Evolutionary conservation across 2,797 vertebrate species (phyloP), one percentile per base, ranked within the genome.

Genomic region (Syndactyla subalaris): DNA sequence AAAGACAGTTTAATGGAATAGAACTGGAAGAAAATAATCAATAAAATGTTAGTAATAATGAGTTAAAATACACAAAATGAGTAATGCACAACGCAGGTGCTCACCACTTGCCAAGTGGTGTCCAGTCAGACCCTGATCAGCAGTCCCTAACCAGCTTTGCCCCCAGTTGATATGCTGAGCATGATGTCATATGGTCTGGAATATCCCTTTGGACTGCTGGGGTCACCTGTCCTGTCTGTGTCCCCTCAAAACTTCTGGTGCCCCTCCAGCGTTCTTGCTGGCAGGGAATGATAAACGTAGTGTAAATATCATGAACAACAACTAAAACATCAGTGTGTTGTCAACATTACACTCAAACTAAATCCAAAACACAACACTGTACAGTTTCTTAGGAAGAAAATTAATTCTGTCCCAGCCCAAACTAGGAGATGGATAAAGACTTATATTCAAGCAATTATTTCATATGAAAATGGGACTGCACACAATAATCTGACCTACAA

Each of bases 11-110:
- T 48, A 65, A 65, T 66, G 26, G 30, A 67, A 73, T 13, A 48
- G 46, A 72, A 48, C 3, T 24, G 32, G 11, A 72, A 66, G 15
- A 59, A 41, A 72, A 36, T 23, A 62, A 32, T 30, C 43, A 36
- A 21, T 19, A 29, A 21, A 39, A 58, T 39, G 5, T 59, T 2
- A 36, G 30, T 32, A 46, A 41, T 34, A 66, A 29, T 36, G 2
- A 59, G 13, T 11, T 36, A 41, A 59, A 84, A 36, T 20, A 36
- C 3, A 66, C 10, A 48, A 54, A 78, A 59, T 0, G 0, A 78
- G 22, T 9, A 19, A 48, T 17, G 7, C 27, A 54, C 0, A 1
- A 14, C 8, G 46, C 39, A 77, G 12, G 30, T 51, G 24, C 30
- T 52, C 22, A 41, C 22, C 38, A 38, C 46, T 23, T 2, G 1